Percentiles rank a stretch among this genome's conserved stretches.
These are phyloP conservation scores for Neodon shergylaensis DNA, from an alignment of 2,113 vertebrate genomes.

Conservation along the genomic window DNA sequence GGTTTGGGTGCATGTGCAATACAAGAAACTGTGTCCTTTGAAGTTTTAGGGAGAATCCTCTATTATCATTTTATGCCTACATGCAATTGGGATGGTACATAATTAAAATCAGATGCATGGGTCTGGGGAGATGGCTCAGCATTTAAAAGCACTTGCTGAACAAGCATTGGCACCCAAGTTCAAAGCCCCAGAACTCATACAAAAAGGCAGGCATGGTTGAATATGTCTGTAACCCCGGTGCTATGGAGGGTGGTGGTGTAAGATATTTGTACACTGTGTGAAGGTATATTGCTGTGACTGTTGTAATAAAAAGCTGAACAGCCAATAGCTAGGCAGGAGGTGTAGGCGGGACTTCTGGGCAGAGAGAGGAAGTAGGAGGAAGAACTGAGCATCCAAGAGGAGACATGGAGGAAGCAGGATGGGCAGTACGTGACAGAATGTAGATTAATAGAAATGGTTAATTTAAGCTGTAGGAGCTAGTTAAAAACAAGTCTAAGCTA, in stretches of 20 bases:
- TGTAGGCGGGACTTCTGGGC: background rate
- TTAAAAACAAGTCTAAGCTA: background rate
- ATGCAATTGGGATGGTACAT: background rate
- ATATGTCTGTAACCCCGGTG: background rate
- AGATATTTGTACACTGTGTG: background rate
- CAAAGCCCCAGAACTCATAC: background rate
- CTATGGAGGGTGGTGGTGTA: background rate
- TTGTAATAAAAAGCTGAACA: background rate
- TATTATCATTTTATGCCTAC: background rate
- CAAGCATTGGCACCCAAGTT: background rate
- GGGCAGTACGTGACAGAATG: background rate
- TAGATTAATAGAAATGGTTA: background rate
- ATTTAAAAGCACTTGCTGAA: background rate
- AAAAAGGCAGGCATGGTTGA: background rate
- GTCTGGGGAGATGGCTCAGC: too few species aligned
- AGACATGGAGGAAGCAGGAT: background rate
- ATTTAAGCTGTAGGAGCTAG: background rate
- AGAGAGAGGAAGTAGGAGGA: background rate
- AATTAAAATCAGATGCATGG: background rate
- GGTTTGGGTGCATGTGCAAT: background rate
- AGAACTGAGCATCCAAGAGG: background rate
- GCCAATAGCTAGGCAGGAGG: background rate
- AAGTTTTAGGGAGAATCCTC: background rate
- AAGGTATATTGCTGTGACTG: background rate
- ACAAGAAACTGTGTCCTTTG: background rate